phyloP scores from a whole-genome alignment of 2,888 invertebrate species.

The Thalpophila matura region DNA sequence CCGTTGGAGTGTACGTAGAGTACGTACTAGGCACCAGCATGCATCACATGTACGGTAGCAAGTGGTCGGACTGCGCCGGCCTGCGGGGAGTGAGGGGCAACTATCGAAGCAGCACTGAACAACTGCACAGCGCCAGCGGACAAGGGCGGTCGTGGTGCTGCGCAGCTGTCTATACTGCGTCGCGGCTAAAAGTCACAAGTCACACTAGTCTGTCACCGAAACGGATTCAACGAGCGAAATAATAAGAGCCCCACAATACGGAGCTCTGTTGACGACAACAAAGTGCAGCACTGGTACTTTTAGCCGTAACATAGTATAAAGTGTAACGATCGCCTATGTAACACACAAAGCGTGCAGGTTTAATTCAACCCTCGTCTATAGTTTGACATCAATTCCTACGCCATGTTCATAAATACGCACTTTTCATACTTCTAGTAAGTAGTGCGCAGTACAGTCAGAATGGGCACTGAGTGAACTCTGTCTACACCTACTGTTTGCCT shows the following conservation, averaged over 20 bases:
- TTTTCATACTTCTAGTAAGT: constrained; percentile 1
- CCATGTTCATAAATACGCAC: constrained; percentile 10
- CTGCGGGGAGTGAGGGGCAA: background rate
- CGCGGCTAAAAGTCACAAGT: constrained; percentile 7
- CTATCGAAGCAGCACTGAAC: constrained; percentile 27
- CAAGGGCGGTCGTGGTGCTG: constrained; percentile 37
- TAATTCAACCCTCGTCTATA: constrained; percentile 42
- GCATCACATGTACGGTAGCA: constrained; percentile 15
- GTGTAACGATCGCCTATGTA: constrained; percentile 21
- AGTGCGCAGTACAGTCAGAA: background rate
- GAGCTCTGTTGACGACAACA: too few species aligned
- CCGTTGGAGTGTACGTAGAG: background rate
- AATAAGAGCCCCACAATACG: too few species aligned
- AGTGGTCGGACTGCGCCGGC: constrained; percentile 2
- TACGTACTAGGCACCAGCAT: constrained; percentile 23
- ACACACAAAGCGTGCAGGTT: constrained; percentile 40
- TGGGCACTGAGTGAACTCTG: background rate
- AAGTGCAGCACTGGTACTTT: background rate
- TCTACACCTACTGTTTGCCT: constrained; percentile 25
- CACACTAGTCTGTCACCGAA: background rate
- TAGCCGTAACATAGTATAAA: constrained; percentile 20
- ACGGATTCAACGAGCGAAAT: too few species aligned
- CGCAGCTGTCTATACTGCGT: constrained; percentile 1
- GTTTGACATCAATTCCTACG: constrained; percentile 40
- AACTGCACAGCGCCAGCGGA: constrained; percentile 34